Evolutionary conservation across 2,113 vertebrate genomes (phyloP).

Genomic region (Canis aureus): DNA sequence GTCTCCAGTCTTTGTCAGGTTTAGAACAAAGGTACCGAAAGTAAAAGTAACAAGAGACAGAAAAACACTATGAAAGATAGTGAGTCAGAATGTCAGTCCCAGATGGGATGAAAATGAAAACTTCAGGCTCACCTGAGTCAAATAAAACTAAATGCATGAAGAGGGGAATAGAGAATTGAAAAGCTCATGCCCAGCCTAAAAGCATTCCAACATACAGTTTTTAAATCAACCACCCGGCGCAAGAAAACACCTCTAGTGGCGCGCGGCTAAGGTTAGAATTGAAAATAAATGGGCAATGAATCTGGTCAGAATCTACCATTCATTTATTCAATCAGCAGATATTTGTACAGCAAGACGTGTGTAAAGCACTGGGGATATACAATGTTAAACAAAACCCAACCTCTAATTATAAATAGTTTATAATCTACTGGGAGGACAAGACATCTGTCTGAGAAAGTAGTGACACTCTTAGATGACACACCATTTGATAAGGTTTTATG

Average conservation of each 20-base stretch:
- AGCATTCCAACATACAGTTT: not conserved
- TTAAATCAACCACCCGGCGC: not conserved
- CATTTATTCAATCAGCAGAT: not conserved
- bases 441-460: not conserved
- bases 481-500: not conserved
- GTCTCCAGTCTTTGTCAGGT: not conserved
- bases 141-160: not conserved
- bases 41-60: not conserved
- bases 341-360: slow-evolving; percentile 27
- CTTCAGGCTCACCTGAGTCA: not conserved
- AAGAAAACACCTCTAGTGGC: not conserved
- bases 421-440: not conserved
- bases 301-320: not conserved
- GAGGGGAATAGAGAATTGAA: not conserved
- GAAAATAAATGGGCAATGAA: slow-evolving; percentile 9
- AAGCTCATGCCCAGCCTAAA: not conserved
- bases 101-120: not conserved
- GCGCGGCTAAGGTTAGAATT: not conserved
- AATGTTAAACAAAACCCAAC: not conserved
- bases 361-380: not conserved
- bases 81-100: not conserved
- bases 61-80: not conserved
- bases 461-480: not conserved
- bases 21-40: not conserved
- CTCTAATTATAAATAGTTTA: not conserved